A percentile compares a stretch with the other conserved stretches of the same genome.
Evolutionary conservation across 2,888 invertebrate genomes (phyloP).

Genomic region (Psococerastis gibbosa): DNA sequence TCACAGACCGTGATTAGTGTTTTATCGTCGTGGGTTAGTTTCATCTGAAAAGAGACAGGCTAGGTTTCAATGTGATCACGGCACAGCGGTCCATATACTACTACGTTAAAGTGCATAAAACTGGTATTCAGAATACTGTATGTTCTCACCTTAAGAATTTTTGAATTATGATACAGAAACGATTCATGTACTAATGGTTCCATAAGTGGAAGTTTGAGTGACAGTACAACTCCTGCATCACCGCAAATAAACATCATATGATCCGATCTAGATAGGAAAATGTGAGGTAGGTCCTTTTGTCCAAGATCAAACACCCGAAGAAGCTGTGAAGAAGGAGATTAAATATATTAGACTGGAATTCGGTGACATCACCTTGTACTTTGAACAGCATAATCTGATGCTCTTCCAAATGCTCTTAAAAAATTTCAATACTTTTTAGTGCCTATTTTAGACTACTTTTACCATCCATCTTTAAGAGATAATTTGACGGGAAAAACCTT

Average conservation of each 20-base stretch:
- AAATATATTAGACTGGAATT: no score
- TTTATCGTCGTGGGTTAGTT: constrained; percentile 60
- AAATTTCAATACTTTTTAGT: no score
- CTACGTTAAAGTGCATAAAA: no score
- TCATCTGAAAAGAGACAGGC: constrained; percentile 29
- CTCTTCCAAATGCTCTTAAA: no score
- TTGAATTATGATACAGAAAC: constrained; percentile 31
- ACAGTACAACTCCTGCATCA: constrained; percentile 52
- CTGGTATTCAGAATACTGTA: no score
- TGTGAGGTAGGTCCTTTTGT: constrained; percentile 31
- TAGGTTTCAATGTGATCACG: no score
- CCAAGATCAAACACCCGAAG: constrained; percentile 25
- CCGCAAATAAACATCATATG: constrained; percentile 67
- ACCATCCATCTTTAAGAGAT: no score
- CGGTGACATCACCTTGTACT: no score
- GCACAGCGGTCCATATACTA: no score
- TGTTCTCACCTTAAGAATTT: neutral
- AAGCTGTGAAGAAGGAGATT: constrained; percentile 23
- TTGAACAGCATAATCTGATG: no score
- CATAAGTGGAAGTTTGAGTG: constrained; percentile 56
- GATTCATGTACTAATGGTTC: constrained; percentile 37
- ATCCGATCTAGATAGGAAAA: constrained; percentile 58
- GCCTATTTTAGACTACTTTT: no score
- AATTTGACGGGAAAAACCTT: no score
- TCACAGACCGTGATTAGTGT: constrained; percentile 51